Base-by-base conservation (phyloP, 2,797 vertebrate species). In the Falco peregrinus region DNA sequence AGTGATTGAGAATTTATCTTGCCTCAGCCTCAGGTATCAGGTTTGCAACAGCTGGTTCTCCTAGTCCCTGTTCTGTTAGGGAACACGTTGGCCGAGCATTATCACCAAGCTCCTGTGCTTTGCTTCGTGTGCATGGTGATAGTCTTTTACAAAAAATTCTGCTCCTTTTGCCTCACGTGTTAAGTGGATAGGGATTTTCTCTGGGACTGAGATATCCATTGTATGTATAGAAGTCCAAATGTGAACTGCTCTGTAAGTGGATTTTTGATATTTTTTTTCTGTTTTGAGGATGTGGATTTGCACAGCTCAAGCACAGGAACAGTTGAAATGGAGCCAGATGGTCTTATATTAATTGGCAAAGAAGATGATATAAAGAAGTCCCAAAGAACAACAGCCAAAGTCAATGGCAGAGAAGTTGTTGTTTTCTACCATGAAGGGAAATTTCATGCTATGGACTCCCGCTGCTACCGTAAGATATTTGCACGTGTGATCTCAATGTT, bases 391-490 rank as follows among this genome's bases (percentile, higher is more conserved):
- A 98, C 97, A 79, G 98, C 98, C 90, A 98, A 98, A 77, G 64
- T 99, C 26, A 96, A 98, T 14, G 98, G 97, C 33, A 98, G 99
- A 93, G 98, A 99, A 92, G 56, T 99, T n/a, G 98, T 99, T 54
- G 95, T 99, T 95, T 98, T 99, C 97, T 97, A 98, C 95, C 98
- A 99, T 24, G 93, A 98, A 67, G 98, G 96, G 79, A 97, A 92
- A 88, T 99, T 99, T 91, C 98, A 99, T 48, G 99, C 99, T 69
- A 82, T 99, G 97, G 99, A 99, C 86, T 98, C 98, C 63, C 99
- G 98, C 86, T 99, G 99, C 95, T 99, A 99, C 94, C 99, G 99
- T 99, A 97, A 99, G 99, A 93, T 84, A 78, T 68, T 96, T 95
- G 61, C 25, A 69, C 29, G 6, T 84, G 77, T 60, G n/a, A 41